Percentiles rank a stretch among this genome's conserved stretches.
phyloP scores from a whole-genome alignment of 2,888 invertebrate species.

The Oscheius sp. region DNA sequence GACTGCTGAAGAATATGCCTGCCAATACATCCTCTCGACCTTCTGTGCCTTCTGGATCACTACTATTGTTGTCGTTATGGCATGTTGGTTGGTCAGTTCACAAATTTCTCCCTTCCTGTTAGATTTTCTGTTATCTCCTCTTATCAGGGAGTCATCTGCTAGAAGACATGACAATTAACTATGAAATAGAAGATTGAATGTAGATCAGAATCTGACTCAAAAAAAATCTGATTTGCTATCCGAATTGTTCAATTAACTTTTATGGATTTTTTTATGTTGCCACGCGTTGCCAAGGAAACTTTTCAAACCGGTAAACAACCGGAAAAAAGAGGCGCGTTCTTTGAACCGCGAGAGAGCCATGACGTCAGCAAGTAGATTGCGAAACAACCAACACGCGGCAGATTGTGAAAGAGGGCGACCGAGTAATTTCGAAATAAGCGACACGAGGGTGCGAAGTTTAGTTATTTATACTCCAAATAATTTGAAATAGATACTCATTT shows the following conservation, averaged over 20 bases:
- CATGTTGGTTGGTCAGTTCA: slow-evolving; percentile 26
- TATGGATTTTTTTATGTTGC: background rate
- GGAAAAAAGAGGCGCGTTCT: background rate
- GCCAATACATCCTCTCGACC: slow-evolving; percentile 8
- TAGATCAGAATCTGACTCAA: background rate
- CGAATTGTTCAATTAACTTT: background rate
- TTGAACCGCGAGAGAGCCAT: background rate
- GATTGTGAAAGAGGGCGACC: slow-evolving; percentile 17
- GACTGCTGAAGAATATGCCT: background rate
- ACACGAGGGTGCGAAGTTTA: no score
- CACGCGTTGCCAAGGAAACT: slow-evolving; percentile 3
- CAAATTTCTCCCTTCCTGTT: background rate
- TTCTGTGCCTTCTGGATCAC: slow-evolving; percentile 10
- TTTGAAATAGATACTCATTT: no score
- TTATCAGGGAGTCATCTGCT: background rate
- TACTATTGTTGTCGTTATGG: background rate
- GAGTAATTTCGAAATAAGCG: background rate
- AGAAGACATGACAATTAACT: background rate
- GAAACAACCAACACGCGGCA: background rate
- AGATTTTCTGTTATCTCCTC: slow-evolving; percentile 6
- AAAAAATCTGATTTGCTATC: background rate
- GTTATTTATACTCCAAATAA: no score
- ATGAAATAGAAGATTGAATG: background rate
- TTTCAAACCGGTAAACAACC: background rate
- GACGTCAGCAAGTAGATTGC: background rate